phyloP scores from a whole-genome alignment of 2,888 invertebrate species.

The Seira musarum region DNA sequence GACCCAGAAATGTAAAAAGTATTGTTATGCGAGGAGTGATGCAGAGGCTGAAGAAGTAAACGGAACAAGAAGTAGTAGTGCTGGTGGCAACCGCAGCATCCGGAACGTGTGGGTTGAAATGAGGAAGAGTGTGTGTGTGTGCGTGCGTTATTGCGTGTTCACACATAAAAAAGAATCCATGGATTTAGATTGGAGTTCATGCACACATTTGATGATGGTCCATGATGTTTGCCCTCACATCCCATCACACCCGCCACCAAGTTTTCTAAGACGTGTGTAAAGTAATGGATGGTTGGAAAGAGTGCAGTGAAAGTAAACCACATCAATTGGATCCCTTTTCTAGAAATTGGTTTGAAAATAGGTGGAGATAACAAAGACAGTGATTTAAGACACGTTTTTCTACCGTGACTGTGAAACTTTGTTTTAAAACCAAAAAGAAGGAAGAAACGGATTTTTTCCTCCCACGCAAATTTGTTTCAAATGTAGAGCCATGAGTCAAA shows the following conservation, averaged over 20 bases:
- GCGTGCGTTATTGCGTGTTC: slow-evolving; percentile 29
- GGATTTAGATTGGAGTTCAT: neutral
- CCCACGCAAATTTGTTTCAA: neutral
- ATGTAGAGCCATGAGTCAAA: neutral
- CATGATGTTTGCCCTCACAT: slow-evolving; percentile 14
- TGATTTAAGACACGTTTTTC: slow-evolving; percentile 54
- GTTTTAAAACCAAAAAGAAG: neutral
- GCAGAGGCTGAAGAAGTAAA: neutral
- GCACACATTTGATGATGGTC: slow-evolving; percentile 4
- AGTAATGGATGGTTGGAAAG: neutral
- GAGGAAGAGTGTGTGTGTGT: slow-evolving; percentile 16
- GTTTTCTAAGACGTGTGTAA: neutral
- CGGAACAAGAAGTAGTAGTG: neutral
- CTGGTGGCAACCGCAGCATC: neutral
- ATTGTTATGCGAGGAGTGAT: slow-evolving; percentile 28
- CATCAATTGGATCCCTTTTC: slow-evolving; percentile 36
- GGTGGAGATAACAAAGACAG: slow-evolving; percentile 59
- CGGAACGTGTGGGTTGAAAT: slow-evolving; percentile 32
- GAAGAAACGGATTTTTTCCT: neutral
- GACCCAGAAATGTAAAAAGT: neutral
- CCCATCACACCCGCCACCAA: neutral
- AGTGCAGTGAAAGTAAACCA: slow-evolving; percentile 8
- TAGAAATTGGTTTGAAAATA: slow-evolving; percentile 53
- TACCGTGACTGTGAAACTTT: neutral
- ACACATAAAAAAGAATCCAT: neutral